These are phyloP conservation scores for Mus minutoides DNA, from an alignment of 2,797 vertebrate species.

Conservation along the genomic window DNA sequence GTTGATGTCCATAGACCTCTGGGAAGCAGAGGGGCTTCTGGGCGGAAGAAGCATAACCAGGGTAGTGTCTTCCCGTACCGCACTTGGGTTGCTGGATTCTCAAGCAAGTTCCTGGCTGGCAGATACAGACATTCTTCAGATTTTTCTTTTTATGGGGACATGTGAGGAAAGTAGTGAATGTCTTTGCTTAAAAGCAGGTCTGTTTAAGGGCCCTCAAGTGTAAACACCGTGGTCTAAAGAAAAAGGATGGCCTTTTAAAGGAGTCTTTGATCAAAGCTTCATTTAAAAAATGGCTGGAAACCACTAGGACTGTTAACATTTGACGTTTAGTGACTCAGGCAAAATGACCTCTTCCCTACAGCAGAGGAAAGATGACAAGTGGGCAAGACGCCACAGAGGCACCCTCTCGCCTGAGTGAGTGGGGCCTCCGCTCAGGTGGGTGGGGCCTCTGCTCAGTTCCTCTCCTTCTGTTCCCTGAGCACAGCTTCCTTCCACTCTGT, in stretches of 20 bases:
- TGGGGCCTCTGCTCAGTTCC: neutral
- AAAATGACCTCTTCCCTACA: conserved; percentile 56
- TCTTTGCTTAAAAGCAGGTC: conserved; percentile 70
- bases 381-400: neutral
- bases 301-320: conserved; percentile 18
- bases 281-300: conserved; percentile 54
- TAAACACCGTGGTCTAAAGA: conserved; percentile 69
- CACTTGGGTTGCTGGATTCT: neutral
- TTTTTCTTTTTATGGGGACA: conserved; percentile 77
- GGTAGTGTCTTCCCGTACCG: neutral
- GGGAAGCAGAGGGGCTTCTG: neutral
- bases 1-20: no score
- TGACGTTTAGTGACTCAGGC: conserved; percentile 41
- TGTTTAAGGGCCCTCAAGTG: conserved; percentile 71
- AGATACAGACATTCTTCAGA: neutral
- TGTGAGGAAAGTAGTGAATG: conserved; percentile 62
- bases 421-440: neutral
- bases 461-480: neutral
- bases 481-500: neutral
- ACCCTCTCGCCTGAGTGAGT: neutral
- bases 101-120: neutral
- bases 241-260: conserved; percentile 73
- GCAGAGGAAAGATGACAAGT: neutral
- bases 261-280: conserved; percentile 63
- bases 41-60: neutral